Evolutionary conservation across 2,888 invertebrate genomes (phyloP), one percentile per base, ranked within the genome.

Genomic region (Anodontia alba): DNA sequence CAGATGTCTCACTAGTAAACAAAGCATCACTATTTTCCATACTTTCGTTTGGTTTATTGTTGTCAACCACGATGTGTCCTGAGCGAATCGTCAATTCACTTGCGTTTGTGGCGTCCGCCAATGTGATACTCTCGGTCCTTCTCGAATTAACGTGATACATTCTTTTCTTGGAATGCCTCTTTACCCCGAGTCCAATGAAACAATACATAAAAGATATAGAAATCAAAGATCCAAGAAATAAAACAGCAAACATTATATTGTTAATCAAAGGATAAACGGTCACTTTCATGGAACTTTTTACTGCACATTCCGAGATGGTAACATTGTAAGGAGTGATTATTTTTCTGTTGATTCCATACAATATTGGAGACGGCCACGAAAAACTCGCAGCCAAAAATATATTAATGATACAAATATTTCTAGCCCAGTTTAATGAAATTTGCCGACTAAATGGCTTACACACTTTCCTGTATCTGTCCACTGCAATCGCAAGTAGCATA

Each of bases 391-490:
- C 86, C 0, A 78, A 33, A 33, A 78, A n/a, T 12, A 80, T 73
- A 0, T 81, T 68, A 1, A 51, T 43, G n/a, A 83, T 29, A 57
- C 88, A 87, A 33, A 86, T 72, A 12, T 62, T 42, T 43, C 73
- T 83, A 33, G 90, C 88, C 15, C 73, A 75, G 2, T 10, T 69
- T 10, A 82, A 77, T 0, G 87, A 79, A 38, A 92, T 88, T 66
- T 92, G 92, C 75, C 78, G 79, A 17, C 75, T 51, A 20, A 89
- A 80, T 0, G 91, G 90, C 26, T 76, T 81, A 70, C 91, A 91
- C 15, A 91, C 86, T 72, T 89, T 90, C n/a, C 87, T 73, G 79
- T 90, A 91, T 23, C 91, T 81, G 71, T 89, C 89, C 0, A 87
- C 70, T 0, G 88, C 86, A 43, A 89, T 88, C 0, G 79, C 73